phyloP scores from a whole-genome alignment of 2,888 invertebrate species.

The Tachystola acroxantha region DNA sequence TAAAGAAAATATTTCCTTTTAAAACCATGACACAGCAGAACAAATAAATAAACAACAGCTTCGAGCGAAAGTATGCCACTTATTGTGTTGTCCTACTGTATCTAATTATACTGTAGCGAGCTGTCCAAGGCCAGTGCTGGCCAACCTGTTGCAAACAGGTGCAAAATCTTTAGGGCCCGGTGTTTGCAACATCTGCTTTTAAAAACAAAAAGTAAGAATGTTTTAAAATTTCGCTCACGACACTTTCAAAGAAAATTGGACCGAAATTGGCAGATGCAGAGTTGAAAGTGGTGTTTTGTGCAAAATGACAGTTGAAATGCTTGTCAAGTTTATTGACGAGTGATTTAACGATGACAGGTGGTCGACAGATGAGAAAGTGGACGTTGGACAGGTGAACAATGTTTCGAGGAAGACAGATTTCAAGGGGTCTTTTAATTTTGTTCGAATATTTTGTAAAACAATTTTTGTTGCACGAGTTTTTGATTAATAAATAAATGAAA shows the following conservation, averaged over 20 bases:
- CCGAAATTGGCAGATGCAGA: neutral
- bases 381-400: no score
- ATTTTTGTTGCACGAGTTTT: no score
- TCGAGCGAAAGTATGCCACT: no score
- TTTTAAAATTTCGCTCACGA: neutral
- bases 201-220: neutral
- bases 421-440: no score
- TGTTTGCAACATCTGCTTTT: conserved; percentile 14
- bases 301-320: neutral
- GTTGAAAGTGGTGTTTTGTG: neutral
- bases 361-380: neutral
- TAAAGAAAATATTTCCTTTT: neutral
- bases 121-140: conserved; percentile 8
- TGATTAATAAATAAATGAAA: no score
- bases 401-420: no score
- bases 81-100: neutral
- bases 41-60: no score
- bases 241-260: neutral
- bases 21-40: neutral
- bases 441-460: no score
- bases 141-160: conserved; percentile 19
- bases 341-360: conserved; percentile 1
- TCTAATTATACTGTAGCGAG: neutral
- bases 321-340: neutral
- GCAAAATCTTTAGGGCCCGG: conserved; percentile 19